Evolutionary conservation across 2,888 invertebrate genomes (phyloP), one percentile per base, ranked within the genome.

Genomic region (Agrotis ipsilon): DNA sequence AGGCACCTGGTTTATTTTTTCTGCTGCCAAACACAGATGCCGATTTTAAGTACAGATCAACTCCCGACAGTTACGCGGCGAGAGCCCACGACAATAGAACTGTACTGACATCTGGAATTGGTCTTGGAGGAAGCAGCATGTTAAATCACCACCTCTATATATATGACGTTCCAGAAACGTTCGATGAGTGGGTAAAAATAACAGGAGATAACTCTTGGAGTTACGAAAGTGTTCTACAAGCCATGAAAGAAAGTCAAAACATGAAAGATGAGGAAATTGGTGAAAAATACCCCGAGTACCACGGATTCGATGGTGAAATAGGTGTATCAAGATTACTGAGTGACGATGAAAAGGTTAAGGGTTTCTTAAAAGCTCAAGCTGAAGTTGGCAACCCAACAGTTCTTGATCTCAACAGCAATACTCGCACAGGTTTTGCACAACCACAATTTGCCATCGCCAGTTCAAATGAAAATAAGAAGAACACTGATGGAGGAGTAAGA

Each of bases 391-490:
- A 79, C 14, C 73, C 62, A 9, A 43, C 45, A 11, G 60, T 68
- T 0, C 21, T 66, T 9, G 84, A 86, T 51, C 46, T 80, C 11
- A 86, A 86, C 52, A 68, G 75, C 14, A 32, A 73, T 13, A 27
- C 7, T 3, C 65, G 19, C n/a, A 27, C 63, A 9, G 86, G 86
- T 5, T 83, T 72, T n/a, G 55, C 80, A 27, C 64, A 77, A 48
- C 75, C 82, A 3, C 61, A 58, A 21, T 59, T 58, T 2, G 68
- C 55, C 9, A 65, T 84, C 52, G 72, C 51, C 19, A 59, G 69
- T 16, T 2, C n/a, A 32, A 3, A 55, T 13, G 55, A 55, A 13
- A 6, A 58, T n/a, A 1, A 27, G 16, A 7, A 51, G 2, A 21
- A 66, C 0, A 39, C 19, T 4, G 5, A 14, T 32, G 69, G 69